Base-by-base conservation (phyloP, 2,888 invertebrate species). In the Chalcosyrphus nemorum region DNA sequence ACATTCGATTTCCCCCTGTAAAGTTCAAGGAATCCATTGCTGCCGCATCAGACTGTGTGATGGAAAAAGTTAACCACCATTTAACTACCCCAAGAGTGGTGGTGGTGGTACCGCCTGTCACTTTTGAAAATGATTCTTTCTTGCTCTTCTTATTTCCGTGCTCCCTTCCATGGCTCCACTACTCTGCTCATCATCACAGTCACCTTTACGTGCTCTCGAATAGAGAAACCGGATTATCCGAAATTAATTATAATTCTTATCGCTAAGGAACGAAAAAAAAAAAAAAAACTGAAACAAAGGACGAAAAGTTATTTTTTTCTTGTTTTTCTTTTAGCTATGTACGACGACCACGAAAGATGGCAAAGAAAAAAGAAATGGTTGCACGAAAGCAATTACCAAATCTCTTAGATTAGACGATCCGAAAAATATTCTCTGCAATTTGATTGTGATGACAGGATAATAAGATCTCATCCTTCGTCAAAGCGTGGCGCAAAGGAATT, bases 211-310 rank as follows among this genome's bases (percentile, higher is more conserved):
- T 84, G 82, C 72, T 68, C 17, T 43, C 50, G 82, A 84, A 84
- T 84, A 80, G 68, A 74, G 66, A 52, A 84, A 68, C 68, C 68
- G 80, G 82, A 84, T 84, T 78, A 84, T 84, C 74, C 66, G 63
- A 84, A 84, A 84, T 84, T 84, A 84, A 84, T 84, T 84, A 84
- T 84, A 84, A 84, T 84, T 84, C 82, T 84, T 84, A 84, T 84
- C 82, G 61, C 21, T 41, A 52, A 29, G 38, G 56, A 50, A n/a
- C 72, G 61, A 81, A 57, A 24, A 24, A 45, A 29, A 27, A 35
- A 19, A 15, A 45, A 27, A 32, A 68, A 66, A 54, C 6, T 43
- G 32, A 41, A 19, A 63, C 13, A 52, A 45, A 35, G 19, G 57
- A 54, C 24, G 19, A 72, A 78, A 54, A 17, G 35, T 72, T 52